Evolutionary conservation across 1,140 invertebrate genomes (phyloP), one percentile per base, ranked within the genome.

Genomic region (Caenorhabditis inopinata): DNA sequence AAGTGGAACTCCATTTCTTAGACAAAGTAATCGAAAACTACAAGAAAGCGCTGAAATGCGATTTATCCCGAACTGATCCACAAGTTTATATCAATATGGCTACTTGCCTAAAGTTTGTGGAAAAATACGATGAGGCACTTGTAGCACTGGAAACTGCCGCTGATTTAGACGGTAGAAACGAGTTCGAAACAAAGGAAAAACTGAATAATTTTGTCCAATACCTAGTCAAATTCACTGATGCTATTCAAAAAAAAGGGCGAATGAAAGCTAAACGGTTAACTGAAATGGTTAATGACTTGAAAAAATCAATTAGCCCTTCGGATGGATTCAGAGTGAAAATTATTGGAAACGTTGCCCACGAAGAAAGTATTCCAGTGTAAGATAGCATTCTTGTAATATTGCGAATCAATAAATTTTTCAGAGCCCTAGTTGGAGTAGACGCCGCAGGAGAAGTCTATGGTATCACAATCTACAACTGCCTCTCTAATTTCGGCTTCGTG

Each of bases 401-500:
- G n/a, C n/a, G n/a, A n/a, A n/a, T n/a, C 5, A 42, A 7, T 42
- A 5, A 42, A 42, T 7, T 42, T 68, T 68, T 21, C 32, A 68
- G 58, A 5, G 58, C 58, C n/a, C 58, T 68, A 2, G 58, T 68
- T 11, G 58, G 58, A 7, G 58, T 68, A 0, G 58, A 68, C 9
- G 58, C 32, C 5, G 16, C 32, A 11, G 58, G 58, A 11, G 58
- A 68, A 9, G 32, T 68, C 32, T 68, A 68, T 32, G 58, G 58
- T 16, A 68, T 68, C 32, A 68, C 58, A 7, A 42, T 68, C 32
- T 68, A 68, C n/a, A 68, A 68, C n/a, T 68, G 58, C n/a, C 58
- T 38, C 14, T 68, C 58, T 7, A 68, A 68, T 38, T 68, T 68
- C 32, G 58, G 58, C 35, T 68, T 68, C n/a, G 58, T 68, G 6